Evolutionary conservation across 2,888 invertebrate species (phyloP), one percentile per base, ranked within the genome.

Genomic region (Troides aeacus): DNA sequence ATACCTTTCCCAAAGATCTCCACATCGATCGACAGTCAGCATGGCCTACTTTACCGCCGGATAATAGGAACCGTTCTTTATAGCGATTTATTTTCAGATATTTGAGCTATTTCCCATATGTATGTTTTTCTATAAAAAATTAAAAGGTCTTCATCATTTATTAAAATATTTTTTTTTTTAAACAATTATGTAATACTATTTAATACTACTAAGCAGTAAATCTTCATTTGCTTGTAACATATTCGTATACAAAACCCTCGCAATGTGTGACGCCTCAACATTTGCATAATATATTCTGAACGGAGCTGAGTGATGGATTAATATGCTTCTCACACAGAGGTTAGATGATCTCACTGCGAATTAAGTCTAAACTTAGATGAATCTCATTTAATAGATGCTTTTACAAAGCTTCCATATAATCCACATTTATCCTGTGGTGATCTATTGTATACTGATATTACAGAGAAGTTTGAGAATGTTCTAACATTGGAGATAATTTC

Each of bases 261-360:
- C 63, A 63, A 62, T 68, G 5, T 53, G 74, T 64, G 72, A 73
- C 70, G 58, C 69, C 53, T 70, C 66, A 64, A 68, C 50, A 79
- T 82, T 81, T 77, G 75, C 79, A 82, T 83, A 81, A 78, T 78
- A 72, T 72, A 74, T 74, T 77, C 75, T 76, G 64, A 75, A 74
- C 78, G 78, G 79, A 79, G 80, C 73, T 82, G 78, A 78, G 70
- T 74, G 74, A 70, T 75, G 74, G 71, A 74, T 83, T 77, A 75
- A 46, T 77, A 83, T 82, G 79, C 83, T 39, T 63, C 62, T 70
- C 76, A 74, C 65, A 75, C 66, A 66, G 60, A 68, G 24, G 69
- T 66, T 71, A 66, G 69, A 64, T 70, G 70, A 66, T 66, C 64
- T 69, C 71, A 62, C 60, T 53, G 64, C 62, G 57, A 21, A 67